A percentile compares a stretch with the other conserved stretches of the same genome.
These are phyloP conservation scores for Saccostrea glomerata DNA, from an alignment of 1,140 invertebrate species.

Conservation along the genomic window DNA sequence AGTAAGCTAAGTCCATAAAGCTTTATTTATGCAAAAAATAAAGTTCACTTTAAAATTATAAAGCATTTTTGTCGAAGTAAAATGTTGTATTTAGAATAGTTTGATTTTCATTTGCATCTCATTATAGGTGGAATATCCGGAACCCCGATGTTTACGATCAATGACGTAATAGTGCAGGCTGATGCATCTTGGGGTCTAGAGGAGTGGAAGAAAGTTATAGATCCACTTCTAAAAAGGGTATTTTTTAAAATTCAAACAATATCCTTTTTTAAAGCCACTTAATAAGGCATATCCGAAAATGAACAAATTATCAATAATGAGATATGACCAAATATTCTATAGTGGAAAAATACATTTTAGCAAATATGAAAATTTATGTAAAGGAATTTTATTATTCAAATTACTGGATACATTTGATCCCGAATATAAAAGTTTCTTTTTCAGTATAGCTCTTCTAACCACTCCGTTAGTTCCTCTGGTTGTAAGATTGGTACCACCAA, in stretches of 20 bases:
- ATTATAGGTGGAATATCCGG: conserved; percentile 60
- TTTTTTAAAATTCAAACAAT: neutral
- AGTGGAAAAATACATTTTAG: too few relatives aligned
- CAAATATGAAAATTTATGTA: too few relatives aligned
- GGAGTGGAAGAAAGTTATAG: conserved; percentile 69
- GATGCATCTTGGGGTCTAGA: conserved; percentile 62
- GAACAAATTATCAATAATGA: too few relatives aligned
- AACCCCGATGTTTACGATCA: conserved; percentile 68
- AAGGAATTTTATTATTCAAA: too few relatives aligned
- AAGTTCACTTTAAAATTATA: too few relatives aligned
- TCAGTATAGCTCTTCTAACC: neutral
- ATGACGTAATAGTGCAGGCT: conserved; percentile 65
- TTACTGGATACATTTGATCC: too few relatives aligned
- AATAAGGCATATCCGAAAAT: neutral
- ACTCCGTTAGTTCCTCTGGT: neutral
- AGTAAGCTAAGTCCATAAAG: too few relatives aligned
- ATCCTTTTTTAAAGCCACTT: neutral
- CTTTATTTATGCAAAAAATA: too few relatives aligned
- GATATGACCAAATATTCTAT: too few relatives aligned
- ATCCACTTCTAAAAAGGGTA: conserved; percentile 56
- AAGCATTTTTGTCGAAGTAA: too few relatives aligned
- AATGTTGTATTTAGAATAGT: too few relatives aligned
- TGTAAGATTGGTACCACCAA: conserved; percentile 57
- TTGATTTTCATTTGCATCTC: too few relatives aligned
- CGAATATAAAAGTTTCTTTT: neutral